Percentiles rank a stretch among this genome's conserved stretches.
These are phyloP conservation scores for Clarias laeviceps DNA, from an alignment of 2,797 vertebrate species.

Conservation along the genomic window DNA sequence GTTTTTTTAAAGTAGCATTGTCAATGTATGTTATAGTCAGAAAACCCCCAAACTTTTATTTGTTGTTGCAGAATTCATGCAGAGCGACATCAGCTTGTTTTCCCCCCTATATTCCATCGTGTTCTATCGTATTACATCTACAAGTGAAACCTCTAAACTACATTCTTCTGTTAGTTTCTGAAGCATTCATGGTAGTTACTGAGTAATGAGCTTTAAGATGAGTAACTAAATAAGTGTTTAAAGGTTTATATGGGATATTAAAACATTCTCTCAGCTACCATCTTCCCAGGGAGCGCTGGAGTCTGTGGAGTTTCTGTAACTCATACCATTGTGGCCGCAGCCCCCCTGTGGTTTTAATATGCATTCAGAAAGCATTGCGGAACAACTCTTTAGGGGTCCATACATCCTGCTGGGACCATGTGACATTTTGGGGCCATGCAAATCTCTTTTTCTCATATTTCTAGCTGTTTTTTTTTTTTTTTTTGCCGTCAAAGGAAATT, in stretches of 20 bases:
- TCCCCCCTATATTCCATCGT: background rate
- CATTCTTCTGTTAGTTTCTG: background rate
- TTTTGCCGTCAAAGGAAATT: slow-evolving; percentile 72
- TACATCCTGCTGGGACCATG: slow-evolving; percentile 42
- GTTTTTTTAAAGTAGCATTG: background rate
- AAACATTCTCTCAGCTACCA: slow-evolving; percentile 12
- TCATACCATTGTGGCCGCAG: slow-evolving; percentile 20
- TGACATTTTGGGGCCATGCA: slow-evolving; percentile 62
- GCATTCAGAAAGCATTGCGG: slow-evolving; percentile 40
- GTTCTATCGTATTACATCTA: background rate
- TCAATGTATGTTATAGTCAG: background rate
- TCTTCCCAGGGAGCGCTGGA: slow-evolving; percentile 33
- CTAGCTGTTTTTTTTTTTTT: slow-evolving; percentile 70
- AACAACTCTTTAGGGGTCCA: slow-evolving; percentile 47
- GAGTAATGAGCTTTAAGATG: slow-evolving; percentile 4
- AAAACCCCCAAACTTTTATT: background rate
- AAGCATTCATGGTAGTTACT: background rate
- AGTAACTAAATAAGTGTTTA: slow-evolving; percentile 20
- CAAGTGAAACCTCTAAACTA: background rate
- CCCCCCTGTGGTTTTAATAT: slow-evolving; percentile 39
- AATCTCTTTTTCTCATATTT: slow-evolving; percentile 67
- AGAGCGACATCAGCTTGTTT: background rate
- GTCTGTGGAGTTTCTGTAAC: slow-evolving; percentile 27
- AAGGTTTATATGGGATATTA: slow-evolving; percentile 23
- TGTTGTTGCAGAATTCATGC: background rate